phyloP scores from a whole-genome alignment of 2,113 vertebrate genomes.

The Poeciliopsis turrubarensis region DNA sequence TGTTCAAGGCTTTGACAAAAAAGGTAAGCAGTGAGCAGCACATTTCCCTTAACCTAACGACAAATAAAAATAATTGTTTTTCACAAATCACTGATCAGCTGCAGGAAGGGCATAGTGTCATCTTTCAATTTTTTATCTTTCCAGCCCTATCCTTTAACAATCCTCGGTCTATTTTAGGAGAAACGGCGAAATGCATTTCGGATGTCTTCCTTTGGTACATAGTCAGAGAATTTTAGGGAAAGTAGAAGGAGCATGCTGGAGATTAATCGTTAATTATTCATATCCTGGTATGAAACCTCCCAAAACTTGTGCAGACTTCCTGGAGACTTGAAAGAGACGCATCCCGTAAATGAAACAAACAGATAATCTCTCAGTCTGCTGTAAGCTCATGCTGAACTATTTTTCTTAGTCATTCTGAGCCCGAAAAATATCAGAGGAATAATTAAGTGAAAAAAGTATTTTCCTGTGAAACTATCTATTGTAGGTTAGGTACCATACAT shows the following conservation, averaged over 20 bases:
- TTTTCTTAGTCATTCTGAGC: constrained; percentile 7
- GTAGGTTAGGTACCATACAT: neutral
- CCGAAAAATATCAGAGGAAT: constrained; percentile 28
- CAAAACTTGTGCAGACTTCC: neutral
- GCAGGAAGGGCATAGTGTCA: too few species aligned
- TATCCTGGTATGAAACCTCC: constrained; percentile 12
- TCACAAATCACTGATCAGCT: neutral
- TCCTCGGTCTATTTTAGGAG: constrained; percentile 1
- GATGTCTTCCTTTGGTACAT: constrained; percentile 5
- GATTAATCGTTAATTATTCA: constrained; percentile 33
- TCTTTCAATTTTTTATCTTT: neutral
- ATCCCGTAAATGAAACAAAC: constrained; percentile 14
- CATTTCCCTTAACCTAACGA: neutral
- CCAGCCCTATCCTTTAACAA: neutral
- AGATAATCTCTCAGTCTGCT: neutral
- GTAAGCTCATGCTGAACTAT: constrained; percentile 15
- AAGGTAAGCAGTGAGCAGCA: constrained; percentile 79
- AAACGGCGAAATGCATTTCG: constrained; percentile 10
- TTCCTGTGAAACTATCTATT: too few species aligned
- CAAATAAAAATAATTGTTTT: neutral
- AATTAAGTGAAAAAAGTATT: neutral
- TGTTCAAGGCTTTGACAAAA: constrained; percentile 90
- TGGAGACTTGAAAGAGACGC: constrained; percentile 11
- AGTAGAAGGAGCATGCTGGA: constrained; percentile 12
- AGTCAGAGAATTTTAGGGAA: neutral